Evolutionary conservation across 1,140 invertebrate species (phyloP), one percentile per base, ranked within the genome.

Genomic region (Atta colombica): DNA sequence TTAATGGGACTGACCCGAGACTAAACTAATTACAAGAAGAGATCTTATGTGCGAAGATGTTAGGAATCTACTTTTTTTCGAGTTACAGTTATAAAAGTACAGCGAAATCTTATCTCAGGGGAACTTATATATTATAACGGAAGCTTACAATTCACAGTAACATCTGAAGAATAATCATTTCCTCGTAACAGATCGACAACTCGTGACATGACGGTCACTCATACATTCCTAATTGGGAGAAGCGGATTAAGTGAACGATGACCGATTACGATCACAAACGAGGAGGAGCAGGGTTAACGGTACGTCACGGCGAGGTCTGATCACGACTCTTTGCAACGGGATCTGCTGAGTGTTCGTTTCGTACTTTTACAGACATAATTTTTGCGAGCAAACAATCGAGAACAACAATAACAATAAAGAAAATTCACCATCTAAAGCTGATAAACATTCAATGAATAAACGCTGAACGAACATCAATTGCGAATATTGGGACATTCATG

Each of bases 271-370:
- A 60, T 39, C 39, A n/a, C 14, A 16, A 16, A 75, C 45, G 28
- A 80, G 66, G 31, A 69, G 65, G 12, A 31, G 35, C 35, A 82
- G 68, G 25, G 53, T 84, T 84, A 84, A 84, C 80, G 80, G 80
- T 84, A 84, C 77, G 63, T 25, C 49, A 35, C 3, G n/a, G 10
- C 14, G 14, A 35, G 21, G 10, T 28, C 14, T 0, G 18, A 8
- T 28, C 45, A 21, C n/a, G 63, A 14, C 21, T 66, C 80, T 74
- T 6, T 63, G 5, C 55, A 72, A 63, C 69, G 69, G 69, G 80
- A 61, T 45, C 14, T 25, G 31, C 5, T 14, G 21, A 75, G 25
- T 21, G 16, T 51, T 31, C 10, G 68, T 75, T 63, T 61, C 45
- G n/a, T 31, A 28, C 25, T 63, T 55, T 84, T 84, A 25, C 39